Conservation (phyloP, 2,797 vertebrate species). For the Micrastur ruficollis region DNA sequence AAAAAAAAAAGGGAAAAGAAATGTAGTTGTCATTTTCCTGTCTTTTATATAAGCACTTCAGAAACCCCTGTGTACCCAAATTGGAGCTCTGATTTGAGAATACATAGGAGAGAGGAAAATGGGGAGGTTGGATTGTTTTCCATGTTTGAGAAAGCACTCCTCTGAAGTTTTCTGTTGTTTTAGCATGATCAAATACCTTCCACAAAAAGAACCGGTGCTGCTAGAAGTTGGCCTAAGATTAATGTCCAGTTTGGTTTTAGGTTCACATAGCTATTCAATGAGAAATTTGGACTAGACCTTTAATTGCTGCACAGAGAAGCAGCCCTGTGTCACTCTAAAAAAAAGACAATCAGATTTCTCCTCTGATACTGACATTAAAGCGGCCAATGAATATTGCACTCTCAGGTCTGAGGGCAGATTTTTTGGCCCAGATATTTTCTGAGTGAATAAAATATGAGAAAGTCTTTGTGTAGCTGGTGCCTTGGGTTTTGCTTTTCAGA, state of each 20-base stretch:
- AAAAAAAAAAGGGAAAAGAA: background rate
- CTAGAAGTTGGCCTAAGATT: background rate
- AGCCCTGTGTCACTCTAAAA: background rate
- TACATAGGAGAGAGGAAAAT: background rate
- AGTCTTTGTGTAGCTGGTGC: constrained; percentile 13
- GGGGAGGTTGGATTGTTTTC: background rate
- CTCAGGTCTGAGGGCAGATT: constrained; percentile 35
- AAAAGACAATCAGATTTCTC: constrained; percentile 13
- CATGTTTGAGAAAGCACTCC: background rate
- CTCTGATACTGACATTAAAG: constrained; percentile 28
- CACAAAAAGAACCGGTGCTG: background rate
- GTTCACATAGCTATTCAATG: constrained; percentile 28
- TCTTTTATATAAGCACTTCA: background rate
- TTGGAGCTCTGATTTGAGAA: background rate
- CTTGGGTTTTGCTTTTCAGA: constrained; percentile 33
- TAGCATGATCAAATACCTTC: background rate
- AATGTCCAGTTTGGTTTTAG: background rate
- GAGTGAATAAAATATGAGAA: constrained; percentile 19
- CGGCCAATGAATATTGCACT: background rate
- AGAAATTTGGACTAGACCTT: constrained; percentile 28
- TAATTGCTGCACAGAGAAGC: constrained; percentile 30
- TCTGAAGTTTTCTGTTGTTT: background rate
- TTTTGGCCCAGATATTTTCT: constrained; percentile 33
- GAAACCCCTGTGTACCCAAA: background rate
- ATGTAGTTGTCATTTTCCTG: background rate